Evolutionary conservation across 2,113 vertebrate species (phyloP).

Genomic region (Leptosomus discolor): DNA sequence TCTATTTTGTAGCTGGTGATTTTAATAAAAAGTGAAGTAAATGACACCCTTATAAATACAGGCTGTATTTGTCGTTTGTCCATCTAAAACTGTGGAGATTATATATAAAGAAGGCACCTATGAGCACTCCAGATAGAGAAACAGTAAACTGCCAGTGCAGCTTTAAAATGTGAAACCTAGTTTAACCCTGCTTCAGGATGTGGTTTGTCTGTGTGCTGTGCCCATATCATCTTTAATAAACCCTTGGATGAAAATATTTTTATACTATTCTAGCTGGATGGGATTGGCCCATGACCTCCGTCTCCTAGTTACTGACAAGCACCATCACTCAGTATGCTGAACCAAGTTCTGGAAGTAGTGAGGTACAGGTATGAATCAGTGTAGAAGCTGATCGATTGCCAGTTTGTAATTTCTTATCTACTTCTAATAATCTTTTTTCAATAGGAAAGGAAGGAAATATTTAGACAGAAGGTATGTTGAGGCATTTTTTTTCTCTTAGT

Average conservation of each 20-base stretch:
- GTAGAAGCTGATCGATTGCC: not conserved
- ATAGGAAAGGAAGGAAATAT: not conserved
- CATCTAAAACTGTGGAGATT: not conserved
- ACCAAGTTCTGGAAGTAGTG: not conserved
- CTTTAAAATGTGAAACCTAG: not conserved
- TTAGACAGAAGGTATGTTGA: not conserved
- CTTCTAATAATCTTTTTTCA: not conserved
- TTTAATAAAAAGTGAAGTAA: constrained; percentile 54
- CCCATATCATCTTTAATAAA: not conserved
- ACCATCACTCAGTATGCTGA: not conserved
- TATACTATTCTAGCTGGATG: not conserved
- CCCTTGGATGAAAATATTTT: not conserved
- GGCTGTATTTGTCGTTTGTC: not conserved
- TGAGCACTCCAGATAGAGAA: not conserved
- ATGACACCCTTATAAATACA: not conserved
- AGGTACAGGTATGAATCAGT: not conserved
- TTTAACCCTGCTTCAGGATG: not conserved
- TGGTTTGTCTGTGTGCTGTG: not conserved
- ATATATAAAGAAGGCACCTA: not conserved
- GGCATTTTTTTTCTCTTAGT: not conserved
- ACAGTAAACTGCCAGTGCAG: not conserved
- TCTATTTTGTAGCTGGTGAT: constrained; percentile 30
- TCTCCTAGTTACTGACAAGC: not conserved
- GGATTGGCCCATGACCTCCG: not conserved
- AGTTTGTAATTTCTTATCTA: not conserved